A percentile compares a stretch with the other conserved stretches of the same genome.
phyloP scores from a whole-genome alignment of 2,888 invertebrate genomes.

The Ectemnius continuus region DNA sequence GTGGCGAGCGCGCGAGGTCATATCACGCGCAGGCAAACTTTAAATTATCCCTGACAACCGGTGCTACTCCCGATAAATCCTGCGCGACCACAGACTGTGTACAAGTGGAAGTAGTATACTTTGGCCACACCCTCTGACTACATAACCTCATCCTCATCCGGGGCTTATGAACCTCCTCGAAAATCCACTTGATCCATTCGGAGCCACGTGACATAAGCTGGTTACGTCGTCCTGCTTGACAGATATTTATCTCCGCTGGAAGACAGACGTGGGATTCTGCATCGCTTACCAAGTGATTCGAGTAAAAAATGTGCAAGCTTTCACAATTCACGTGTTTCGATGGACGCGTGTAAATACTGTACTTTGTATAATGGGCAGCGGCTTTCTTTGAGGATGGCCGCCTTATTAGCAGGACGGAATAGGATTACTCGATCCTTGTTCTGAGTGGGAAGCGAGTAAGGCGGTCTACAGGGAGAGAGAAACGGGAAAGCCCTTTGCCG shows the following conservation, averaged over 20 bases:
- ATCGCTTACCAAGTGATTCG: no score
- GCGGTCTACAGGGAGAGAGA: slow-evolving; percentile 8
- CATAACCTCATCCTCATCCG: slow-evolving; percentile 8
- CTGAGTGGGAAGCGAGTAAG: slow-evolving; percentile 15
- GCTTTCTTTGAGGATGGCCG: slow-evolving; percentile 54
- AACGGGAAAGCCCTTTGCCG: slow-evolving; percentile 9
- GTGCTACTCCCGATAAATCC: slow-evolving; percentile 35
- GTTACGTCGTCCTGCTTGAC: no score
- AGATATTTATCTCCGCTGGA: no score
- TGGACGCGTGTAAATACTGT: no score
- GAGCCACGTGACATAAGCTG: neutral
- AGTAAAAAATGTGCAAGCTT: no score
- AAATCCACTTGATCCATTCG: slow-evolving; percentile 16
- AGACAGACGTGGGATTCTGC: no score
- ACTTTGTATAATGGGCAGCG: slow-evolving; percentile 62
- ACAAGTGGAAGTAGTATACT: neutral
- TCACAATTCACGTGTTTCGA: no score
- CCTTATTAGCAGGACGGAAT: slow-evolving; percentile 72
- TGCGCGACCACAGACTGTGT: neutral
- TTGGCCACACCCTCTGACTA: no score
- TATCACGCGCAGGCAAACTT: slow-evolving; percentile 30
- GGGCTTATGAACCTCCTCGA: slow-evolving; percentile 14
- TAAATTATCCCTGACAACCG: slow-evolving; percentile 32
- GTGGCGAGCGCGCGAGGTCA: slow-evolving; percentile 15
- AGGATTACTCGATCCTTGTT: slow-evolving; percentile 65